phyloP scores from a whole-genome alignment of 1,140 invertebrate species.

The Scaptomyza graminum region DNA sequence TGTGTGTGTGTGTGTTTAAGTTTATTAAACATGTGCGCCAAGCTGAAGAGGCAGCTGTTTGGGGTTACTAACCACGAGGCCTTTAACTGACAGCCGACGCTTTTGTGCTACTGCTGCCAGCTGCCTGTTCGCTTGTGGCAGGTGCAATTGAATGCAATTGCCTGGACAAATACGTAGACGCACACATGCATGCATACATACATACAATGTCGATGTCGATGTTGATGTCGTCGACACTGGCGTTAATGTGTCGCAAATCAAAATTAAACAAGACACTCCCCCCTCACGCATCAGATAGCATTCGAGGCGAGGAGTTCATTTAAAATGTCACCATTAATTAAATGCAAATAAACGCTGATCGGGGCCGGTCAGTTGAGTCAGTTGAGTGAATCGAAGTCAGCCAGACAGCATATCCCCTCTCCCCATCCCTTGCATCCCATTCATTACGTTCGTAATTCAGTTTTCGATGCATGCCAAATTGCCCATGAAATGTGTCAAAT shows the following conservation, averaged over 20 bases:
- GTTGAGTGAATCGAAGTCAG: not conserved
- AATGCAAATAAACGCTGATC: constrained; percentile 78
- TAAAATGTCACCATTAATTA: constrained; percentile 78
- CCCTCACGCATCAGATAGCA: constrained; percentile 23
- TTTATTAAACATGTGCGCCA: constrained; percentile 70
- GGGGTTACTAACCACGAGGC: constrained; percentile 31
- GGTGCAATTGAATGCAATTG: constrained; percentile 77
- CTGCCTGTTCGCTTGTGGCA: constrained; percentile 24
- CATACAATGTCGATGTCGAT: not conserved
- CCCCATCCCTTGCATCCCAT: not conserved
- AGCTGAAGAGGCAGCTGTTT: not conserved
- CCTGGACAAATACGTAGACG: constrained; percentile 41
- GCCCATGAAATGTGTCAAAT: constrained; percentile 65
- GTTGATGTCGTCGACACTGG: constrained; percentile 8
- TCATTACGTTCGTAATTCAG: constrained; percentile 45
- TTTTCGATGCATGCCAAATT: constrained; percentile 58
- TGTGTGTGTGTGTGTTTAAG: constrained; percentile 67
- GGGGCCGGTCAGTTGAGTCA: constrained; percentile 4
- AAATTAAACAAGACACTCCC: constrained; percentile 74
- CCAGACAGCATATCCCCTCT: too few species aligned
- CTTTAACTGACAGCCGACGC: constrained; percentile 68
- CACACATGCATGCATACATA: too few species aligned
- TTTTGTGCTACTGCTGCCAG: constrained; percentile 18
- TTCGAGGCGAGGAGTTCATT: constrained; percentile 66
- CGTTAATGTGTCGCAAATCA: constrained; percentile 79